Conservation (phyloP, 1,140 invertebrate species). For the Eufriesea mexicana region DNA sequence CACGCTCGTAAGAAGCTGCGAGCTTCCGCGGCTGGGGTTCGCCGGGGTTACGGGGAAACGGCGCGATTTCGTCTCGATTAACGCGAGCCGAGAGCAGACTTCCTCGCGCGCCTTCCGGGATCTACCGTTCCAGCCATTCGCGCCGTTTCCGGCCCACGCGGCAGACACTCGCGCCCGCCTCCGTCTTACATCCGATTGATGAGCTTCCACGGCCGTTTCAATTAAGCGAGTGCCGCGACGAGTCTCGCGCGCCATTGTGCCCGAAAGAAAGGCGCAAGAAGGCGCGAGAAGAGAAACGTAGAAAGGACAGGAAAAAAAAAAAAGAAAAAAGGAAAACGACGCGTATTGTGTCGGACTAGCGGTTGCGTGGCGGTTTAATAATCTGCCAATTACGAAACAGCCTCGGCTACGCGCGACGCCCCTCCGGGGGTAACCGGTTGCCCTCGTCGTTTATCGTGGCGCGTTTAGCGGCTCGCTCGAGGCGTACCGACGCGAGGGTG, state of each 20-base stretch:
- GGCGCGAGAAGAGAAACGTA: neutral
- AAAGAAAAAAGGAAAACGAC: neutral
- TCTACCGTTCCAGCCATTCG: neutral
- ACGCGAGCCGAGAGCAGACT: neutral
- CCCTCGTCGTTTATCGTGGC: conserved; percentile 16
- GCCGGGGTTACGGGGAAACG: neutral
- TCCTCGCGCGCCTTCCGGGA: neutral
- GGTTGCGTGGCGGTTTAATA: conserved; percentile 32
- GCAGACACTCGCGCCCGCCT: neutral
- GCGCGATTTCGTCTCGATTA: conserved; percentile 11
- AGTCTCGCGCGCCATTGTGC: neutral
- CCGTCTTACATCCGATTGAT: neutral
- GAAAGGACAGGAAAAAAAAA: neutral
- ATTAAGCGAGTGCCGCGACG: conserved; percentile 12
- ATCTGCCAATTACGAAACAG: conserved; percentile 45
- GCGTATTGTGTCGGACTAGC: conserved; percentile 13
- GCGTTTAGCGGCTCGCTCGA: conserved; percentile 33
- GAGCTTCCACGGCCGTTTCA: conserved; percentile 1
- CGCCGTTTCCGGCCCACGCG: no score
- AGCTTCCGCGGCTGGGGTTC: neutral
- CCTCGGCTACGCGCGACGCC: neutral
- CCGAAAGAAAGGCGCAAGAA: neutral
- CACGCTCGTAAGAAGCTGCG: neutral
- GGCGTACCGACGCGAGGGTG: neutral
- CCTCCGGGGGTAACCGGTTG: neutral